Base-by-base conservation (phyloP, 2,797 vertebrate species). In the Paedocypris micromegethes region DNA sequence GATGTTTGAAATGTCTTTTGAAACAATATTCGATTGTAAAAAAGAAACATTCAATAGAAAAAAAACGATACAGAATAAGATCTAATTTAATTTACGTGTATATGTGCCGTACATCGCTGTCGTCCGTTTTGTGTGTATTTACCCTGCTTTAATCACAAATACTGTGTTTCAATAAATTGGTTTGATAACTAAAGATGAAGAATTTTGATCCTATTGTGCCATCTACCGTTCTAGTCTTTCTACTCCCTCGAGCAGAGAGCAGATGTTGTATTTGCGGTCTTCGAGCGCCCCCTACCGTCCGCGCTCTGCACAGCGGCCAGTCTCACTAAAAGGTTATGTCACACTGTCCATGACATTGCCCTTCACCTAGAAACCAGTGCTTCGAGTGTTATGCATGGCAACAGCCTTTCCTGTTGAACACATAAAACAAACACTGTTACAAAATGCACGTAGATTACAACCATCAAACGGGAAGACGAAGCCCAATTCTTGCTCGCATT, bases 271-370 rank as follows among this genome's bases (percentile, higher is more conserved):
- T 5, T 6, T 3, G 23, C 23, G 23, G 23, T 23, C 23, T 23
- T 23, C 23, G 23, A 23, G 23, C n/a, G 50, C 61, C 67, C 56
- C 43, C 66, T 70, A 8, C 46, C 62, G 67, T 38, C 3, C 9
- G 46, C 9, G 7, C 4, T 7, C 3, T 4, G 47, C 52, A 70
- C 41, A 3, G 66, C 52, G 43, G 5, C 4, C 53, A 70, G 39
- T 70, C 38, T 70, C 72, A 43, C 5, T n/a, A 56, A 56, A 7
- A 49, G 44, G 23, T 70, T 67, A 62, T 44, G 56, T 62, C 63
- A 64, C 44, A 45, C 6, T 49, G 52, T 7, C 56, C 66, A 75
- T 70, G 70, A 56, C 73, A 64, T 68, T n/a, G 46, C 38, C 43
- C 45, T 68, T 43, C 38, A 52, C 9, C 8, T 2, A 45, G 58